phyloP scores from a whole-genome alignment of 2,797 vertebrate species.

The Smutsia temminckii region DNA sequence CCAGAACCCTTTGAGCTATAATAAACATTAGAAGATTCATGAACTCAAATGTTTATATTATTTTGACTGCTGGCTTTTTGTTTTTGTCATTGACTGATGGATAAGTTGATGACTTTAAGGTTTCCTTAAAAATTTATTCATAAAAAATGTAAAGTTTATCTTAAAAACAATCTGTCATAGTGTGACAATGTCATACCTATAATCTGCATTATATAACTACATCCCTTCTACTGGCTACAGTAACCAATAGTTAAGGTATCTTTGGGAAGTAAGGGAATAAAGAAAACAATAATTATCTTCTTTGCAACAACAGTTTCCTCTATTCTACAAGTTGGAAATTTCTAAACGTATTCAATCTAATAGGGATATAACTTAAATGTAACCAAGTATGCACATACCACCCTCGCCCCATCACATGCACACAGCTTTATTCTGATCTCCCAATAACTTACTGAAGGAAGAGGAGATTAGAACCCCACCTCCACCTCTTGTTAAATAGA shows the following conservation, averaged over 20 bases:
- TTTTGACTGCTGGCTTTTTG: neutral
- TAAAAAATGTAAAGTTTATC: neutral
- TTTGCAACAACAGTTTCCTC: neutral
- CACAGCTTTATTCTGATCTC: neutral
- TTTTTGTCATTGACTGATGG: neutral
- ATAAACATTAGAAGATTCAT: neutral
- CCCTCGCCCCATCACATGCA: neutral
- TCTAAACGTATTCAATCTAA: neutral
- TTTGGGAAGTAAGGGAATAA: neutral
- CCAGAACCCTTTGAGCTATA: neutral
- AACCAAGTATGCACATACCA: neutral
- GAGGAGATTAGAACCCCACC: neutral
- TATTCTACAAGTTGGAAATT: neutral
- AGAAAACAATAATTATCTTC: neutral
- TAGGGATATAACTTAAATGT: neutral
- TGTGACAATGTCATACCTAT: neutral
- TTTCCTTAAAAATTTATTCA: neutral
- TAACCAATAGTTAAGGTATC: neutral
- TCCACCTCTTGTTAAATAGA: neutral
- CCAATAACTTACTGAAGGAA: neutral
- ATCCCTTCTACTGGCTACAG: neutral
- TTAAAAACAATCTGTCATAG: neutral
- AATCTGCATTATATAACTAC: neutral
- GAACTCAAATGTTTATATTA: neutral
- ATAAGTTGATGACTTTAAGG: neutral